These are phyloP conservation scores for Percina caprodes DNA, from an alignment of 2,113 vertebrate species.

Conservation along the genomic window DNA sequence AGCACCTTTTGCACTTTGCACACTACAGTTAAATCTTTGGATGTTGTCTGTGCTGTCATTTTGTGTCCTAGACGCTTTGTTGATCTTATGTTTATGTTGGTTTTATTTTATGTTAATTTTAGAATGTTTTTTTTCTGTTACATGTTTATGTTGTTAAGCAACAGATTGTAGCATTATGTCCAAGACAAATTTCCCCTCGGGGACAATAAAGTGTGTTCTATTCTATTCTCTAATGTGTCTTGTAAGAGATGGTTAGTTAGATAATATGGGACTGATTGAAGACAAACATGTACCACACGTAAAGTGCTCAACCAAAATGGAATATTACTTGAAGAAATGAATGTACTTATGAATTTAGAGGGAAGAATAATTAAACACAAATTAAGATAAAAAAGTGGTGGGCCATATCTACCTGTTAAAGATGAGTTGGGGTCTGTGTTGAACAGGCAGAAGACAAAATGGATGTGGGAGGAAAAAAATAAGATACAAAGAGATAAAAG, in stretches of 20 bases:
- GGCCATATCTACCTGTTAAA: constrained; percentile 72
- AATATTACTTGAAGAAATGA: background rate
- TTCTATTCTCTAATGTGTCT: background rate
- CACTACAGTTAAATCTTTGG: too few relatives aligned
- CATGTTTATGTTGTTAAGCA: too few relatives aligned
- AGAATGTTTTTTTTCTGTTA: too few relatives aligned
- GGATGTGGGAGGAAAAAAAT: constrained; percentile 51
- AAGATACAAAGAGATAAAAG: constrained; percentile 64
- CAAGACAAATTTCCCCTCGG: too few relatives aligned
- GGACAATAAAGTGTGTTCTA: too few relatives aligned
- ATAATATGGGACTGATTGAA: background rate
- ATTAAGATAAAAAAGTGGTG: constrained; percentile 11
- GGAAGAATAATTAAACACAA: background rate
- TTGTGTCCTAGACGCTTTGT: too few relatives aligned
- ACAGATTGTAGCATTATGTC: too few relatives aligned
- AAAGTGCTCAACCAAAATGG: background rate
- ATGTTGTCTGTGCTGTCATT: too few relatives aligned
- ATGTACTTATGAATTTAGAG: background rate
- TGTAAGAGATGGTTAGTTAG: constrained; percentile 18
- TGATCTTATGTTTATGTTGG: too few relatives aligned
- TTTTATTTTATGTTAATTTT: too few relatives aligned
- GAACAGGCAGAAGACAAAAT: constrained; percentile 69
- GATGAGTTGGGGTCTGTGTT: constrained; percentile 74
- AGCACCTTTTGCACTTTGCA: too few relatives aligned
- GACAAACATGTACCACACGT: background rate